A percentile compares a stretch with the other conserved stretches of the same genome.
Conservation (phyloP, 92 coral and sea anemone genomes). For the Anthopleura xanthogrammica region DNA sequence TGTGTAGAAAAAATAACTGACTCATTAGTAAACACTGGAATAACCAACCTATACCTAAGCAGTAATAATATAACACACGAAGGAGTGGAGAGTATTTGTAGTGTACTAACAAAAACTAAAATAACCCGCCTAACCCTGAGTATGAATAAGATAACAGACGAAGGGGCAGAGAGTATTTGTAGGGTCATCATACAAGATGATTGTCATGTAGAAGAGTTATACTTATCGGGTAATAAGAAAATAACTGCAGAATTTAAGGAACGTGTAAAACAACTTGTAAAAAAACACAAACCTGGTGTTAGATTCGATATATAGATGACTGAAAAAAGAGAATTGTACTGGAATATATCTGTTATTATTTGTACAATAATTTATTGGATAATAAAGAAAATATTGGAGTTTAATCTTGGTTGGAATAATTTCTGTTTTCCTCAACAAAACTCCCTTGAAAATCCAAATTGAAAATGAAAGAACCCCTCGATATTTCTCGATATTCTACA, state of each 20-base stretch:
- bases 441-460: background rate
- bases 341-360: background rate
- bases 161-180: background rate
- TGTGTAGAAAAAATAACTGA: background rate
- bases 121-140: background rate
- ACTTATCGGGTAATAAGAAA: background rate
- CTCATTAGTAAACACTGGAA: constrained; percentile 1
- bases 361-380: background rate
- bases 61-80: too few species aligned
- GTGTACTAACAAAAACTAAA: too few species aligned
- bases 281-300: background rate
- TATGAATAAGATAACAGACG: background rate
- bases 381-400: background rate
- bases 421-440: background rate
- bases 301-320: background rate
- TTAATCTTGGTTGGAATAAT: background rate
- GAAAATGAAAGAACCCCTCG: too few species aligned
- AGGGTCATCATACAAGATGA: background rate
- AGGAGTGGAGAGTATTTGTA: too few species aligned
- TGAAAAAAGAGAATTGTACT: background rate
- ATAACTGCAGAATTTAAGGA: background rate
- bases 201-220: background rate
- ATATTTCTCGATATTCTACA: too few species aligned
- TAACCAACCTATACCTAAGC: too few species aligned
- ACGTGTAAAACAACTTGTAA: background rate